Conservation (phyloP, 2,797 vertebrate genomes). For the Thaleichthys pacificus region DNA sequence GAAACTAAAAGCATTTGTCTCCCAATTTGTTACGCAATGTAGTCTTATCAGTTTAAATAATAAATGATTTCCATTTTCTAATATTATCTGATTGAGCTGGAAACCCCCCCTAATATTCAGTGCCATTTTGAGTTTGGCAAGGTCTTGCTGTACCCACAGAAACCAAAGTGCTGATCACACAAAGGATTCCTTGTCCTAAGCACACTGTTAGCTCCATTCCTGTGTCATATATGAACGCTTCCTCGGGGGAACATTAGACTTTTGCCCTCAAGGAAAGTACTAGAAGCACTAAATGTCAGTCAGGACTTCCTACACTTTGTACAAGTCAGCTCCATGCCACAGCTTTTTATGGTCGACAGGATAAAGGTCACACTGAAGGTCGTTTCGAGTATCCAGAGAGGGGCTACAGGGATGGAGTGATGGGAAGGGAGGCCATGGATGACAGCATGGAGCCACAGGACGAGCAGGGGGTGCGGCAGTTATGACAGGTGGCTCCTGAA, state of each 20-base stretch:
- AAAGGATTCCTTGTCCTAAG: conserved; percentile 17
- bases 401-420: conserved; percentile 17
- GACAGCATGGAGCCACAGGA: conserved; percentile 27
- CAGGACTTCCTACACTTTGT: conserved; percentile 47
- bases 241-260: conserved; percentile 54
- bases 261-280: conserved; percentile 54
- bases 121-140: not conserved
- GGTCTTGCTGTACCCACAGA: not conserved
- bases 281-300: conserved; percentile 35
- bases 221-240: conserved; percentile 28
- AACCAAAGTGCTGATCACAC: not conserved
- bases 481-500: conserved; percentile 41
- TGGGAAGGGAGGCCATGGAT: not conserved
- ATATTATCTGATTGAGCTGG: not conserved
- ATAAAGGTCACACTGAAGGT: conserved; percentile 62
- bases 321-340: conserved; percentile 49
- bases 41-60: not conserved
- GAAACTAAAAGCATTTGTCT: not conserved
- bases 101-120: not conserved
- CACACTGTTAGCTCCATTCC: conserved; percentile 6
- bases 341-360: conserved; percentile 52
- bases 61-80: not conserved
- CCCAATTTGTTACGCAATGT: not conserved
- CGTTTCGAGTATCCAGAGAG: conserved; percentile 22
- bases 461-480: conserved; percentile 38